A percentile compares a stretch with the other conserved stretches of the same genome.
These are phyloP conservation scores for Drosophila lini DNA, from an alignment of 1,140 invertebrate genomes.

Conservation along the genomic window DNA sequence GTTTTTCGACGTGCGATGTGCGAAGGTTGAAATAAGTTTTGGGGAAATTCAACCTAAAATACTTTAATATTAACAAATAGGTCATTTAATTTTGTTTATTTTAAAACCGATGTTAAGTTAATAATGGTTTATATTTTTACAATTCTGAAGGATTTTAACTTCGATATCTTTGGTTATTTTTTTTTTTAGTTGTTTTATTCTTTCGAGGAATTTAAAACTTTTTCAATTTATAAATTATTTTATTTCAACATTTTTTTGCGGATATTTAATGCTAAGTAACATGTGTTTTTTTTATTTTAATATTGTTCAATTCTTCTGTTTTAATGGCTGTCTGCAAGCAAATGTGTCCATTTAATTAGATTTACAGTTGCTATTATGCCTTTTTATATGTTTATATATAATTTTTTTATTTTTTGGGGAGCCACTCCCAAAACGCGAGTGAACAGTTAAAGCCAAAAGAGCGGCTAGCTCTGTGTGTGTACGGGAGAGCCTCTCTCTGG, in stretches of 20 bases:
- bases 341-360: conserved; percentile 23
- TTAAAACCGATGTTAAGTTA: not conserved
- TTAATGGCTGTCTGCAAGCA: not conserved
- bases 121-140: not conserved
- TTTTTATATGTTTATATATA: conserved; percentile 30
- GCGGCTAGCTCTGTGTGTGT: conserved; percentile 19
- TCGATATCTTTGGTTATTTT: not conserved
- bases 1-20: conserved; percentile 10
- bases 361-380: conserved; percentile 32
- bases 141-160: not conserved
- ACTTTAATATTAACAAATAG: not conserved
- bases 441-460: conserved; percentile 71
- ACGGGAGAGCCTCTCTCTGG: conserved; percentile 23
- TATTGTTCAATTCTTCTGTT: not conserved
- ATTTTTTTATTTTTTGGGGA: conserved; percentile 59
- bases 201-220: not conserved
- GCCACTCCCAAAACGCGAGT: conserved; percentile 73
- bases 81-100: not conserved
- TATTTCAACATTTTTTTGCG: not conserved
- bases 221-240: not conserved
- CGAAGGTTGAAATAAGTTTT: conserved; percentile 45
- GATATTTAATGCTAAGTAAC: not conserved
- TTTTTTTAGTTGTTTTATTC: too few relatives aligned
- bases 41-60: conserved; percentile 27
- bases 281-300: not conserved